phyloP scores from a whole-genome alignment of 2,113 vertebrate genomes.

The Anhinga rufa region DNA sequence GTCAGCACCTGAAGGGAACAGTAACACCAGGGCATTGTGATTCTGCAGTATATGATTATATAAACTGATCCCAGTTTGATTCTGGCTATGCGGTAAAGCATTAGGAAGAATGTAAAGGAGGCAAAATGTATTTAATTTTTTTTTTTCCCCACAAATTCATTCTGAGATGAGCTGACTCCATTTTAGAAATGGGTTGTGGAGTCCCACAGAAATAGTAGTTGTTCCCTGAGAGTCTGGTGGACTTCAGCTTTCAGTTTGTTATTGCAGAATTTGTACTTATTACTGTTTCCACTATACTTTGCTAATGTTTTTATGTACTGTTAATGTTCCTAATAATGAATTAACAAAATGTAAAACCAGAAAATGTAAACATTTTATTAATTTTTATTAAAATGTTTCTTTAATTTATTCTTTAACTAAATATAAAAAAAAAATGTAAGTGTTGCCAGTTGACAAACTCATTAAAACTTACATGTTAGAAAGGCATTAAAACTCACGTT shows the following conservation, averaged over 20 bases:
- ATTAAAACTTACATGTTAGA: not conserved
- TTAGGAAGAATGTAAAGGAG: not conserved
- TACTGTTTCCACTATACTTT: not conserved
- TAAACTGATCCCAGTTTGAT: not conserved
- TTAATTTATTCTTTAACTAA: not conserved
- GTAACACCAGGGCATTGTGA: not conserved
- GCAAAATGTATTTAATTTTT: not conserved
- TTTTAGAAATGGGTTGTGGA: not conserved
- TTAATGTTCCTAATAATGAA: not conserved
- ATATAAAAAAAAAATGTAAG: not conserved
- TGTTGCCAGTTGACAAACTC: not conserved
- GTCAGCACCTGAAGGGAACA: not conserved
- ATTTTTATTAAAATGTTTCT: not conserved
- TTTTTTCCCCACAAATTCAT: not conserved
- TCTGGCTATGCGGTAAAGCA: not conserved
- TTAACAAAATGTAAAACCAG: not conserved
- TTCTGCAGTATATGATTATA: not conserved
- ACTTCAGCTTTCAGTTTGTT: not conserved
- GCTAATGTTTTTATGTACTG: not conserved
- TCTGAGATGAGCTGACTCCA: not conserved
- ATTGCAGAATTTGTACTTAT: not conserved
- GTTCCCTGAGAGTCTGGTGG: not conserved
- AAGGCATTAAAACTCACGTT: not conserved
- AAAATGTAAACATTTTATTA: not conserved
- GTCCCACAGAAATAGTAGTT: not conserved